Conservation (phyloP, 35 echinoderm and acorn worm genomes). For the Apostichopus parvimensis region DNA sequence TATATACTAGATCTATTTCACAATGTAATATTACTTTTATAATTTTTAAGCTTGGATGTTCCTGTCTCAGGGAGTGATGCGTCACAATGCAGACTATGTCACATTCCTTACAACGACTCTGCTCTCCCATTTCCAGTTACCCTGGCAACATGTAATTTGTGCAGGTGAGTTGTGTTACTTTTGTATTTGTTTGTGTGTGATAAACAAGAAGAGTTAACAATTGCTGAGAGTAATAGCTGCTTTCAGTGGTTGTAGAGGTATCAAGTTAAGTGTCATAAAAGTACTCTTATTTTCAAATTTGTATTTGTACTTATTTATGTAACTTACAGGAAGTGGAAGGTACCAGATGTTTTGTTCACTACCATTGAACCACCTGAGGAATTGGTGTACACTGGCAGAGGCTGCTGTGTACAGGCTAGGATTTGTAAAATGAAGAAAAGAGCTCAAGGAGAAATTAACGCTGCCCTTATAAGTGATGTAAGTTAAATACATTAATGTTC, state of each 20-base stretch:
- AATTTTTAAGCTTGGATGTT: constrained; percentile 34
- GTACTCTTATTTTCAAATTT: background rate
- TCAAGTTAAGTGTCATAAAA: too few species aligned
- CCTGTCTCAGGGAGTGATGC: constrained; percentile 19
- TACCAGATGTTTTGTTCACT: constrained; percentile 88
- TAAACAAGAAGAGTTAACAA: too few species aligned
- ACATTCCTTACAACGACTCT: constrained; percentile 95
- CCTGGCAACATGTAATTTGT: constrained; percentile 74
- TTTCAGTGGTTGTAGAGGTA: too few species aligned
- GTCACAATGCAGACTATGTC: constrained; percentile 77
- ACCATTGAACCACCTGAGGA: constrained; percentile 87
- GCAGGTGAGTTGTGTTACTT: constrained; percentile 52
- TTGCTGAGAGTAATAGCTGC: too few species aligned
- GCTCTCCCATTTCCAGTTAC: constrained; percentile 87
- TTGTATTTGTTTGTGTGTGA: too few species aligned
- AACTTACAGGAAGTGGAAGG: constrained; percentile 65
- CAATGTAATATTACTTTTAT: background rate
- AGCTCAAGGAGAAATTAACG: constrained; percentile 87
- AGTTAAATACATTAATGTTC: constrained; percentile 39
- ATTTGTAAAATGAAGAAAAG: constrained; percentile 85
- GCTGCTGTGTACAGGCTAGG: constrained; percentile 89
- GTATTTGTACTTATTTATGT: background rate
- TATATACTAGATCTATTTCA: background rate
- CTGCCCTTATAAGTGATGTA: constrained; percentile 91
- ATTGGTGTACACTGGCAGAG: constrained; percentile 70